Conservation (phyloP, 2,113 vertebrate genomes). For the Anarhynchus alexandrinus region DNA sequence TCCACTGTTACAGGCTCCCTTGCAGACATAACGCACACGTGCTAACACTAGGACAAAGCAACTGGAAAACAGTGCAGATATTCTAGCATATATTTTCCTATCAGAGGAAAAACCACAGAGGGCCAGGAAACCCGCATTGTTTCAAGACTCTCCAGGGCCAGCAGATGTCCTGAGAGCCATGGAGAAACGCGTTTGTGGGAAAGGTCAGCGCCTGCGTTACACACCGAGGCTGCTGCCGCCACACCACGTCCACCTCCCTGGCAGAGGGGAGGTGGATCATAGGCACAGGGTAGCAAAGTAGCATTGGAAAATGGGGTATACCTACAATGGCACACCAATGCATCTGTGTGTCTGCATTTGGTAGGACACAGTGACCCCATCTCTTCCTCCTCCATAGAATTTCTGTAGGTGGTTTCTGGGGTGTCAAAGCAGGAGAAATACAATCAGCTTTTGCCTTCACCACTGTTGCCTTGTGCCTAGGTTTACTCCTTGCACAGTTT, state of each 20-base stretch:
- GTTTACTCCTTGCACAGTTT: not conserved
- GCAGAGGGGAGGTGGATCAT: not conserved
- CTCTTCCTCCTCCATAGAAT: not conserved
- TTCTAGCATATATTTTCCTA: conserved; percentile 17
- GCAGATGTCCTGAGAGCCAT: not conserved
- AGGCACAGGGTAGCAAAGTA: not conserved
- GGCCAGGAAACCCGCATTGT: conserved; percentile 29
- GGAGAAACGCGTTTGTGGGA: not conserved
- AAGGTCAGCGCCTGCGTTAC: not conserved
- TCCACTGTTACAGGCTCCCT: not conserved
- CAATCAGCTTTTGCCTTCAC: not conserved
- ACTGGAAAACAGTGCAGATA: not conserved
- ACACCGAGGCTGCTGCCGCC: not conserved
- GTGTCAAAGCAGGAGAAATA: not conserved
- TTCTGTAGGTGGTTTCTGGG: not conserved
- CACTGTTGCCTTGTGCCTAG: not conserved
- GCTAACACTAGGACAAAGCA: not conserved
- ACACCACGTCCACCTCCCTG: not conserved
- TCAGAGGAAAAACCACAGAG: conserved; percentile 41
- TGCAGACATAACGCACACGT: not conserved
- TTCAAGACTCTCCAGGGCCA: conserved; percentile 13
- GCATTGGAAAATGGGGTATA: not conserved
- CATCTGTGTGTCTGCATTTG: not conserved
- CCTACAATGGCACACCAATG: accelerated
- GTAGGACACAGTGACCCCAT: not conserved